Conservation (phyloP, 2,113 vertebrate genomes). For the Phylloscopus whistleri region DNA sequence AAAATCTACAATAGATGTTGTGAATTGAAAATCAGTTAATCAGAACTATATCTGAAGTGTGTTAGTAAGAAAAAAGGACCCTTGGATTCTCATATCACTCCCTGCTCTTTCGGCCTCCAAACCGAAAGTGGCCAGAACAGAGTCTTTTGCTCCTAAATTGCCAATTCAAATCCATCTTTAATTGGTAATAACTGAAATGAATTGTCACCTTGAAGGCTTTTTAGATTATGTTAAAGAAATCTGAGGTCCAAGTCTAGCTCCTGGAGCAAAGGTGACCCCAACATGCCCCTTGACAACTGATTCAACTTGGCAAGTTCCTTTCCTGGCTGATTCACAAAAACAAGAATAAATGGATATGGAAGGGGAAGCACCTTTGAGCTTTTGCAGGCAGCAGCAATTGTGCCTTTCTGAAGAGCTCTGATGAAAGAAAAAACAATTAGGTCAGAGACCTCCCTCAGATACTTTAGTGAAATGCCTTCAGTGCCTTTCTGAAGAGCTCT, state of each 20-base stretch:
- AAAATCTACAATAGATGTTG: background rate
- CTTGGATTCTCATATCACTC: background rate
- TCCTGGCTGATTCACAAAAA: background rate
- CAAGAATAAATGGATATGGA: background rate
- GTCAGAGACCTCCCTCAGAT: too few relatives aligned
- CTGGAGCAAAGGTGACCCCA: background rate
- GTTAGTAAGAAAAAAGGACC: background rate
- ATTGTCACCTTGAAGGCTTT: background rate
- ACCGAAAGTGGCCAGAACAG: background rate
- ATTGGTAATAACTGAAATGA: background rate
- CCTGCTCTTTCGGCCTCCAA: background rate
- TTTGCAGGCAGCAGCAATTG: background rate
- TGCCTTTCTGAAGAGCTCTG: background rate
- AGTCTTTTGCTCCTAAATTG: background rate
- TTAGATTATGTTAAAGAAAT: background rate
- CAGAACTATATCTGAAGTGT: background rate
- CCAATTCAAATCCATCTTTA: background rate
- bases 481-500: background rate
- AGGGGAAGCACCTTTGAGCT: background rate
- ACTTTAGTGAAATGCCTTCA: too few relatives aligned
- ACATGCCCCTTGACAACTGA: background rate
- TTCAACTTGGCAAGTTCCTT: background rate
- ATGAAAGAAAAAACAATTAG: background rate
- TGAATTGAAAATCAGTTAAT: background rate
- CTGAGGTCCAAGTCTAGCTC: background rate